Evolutionary conservation across 1,140 invertebrate species (phyloP), one percentile per base, ranked within the genome.

Genomic region (Trialeurodes vaporariorum): DNA sequence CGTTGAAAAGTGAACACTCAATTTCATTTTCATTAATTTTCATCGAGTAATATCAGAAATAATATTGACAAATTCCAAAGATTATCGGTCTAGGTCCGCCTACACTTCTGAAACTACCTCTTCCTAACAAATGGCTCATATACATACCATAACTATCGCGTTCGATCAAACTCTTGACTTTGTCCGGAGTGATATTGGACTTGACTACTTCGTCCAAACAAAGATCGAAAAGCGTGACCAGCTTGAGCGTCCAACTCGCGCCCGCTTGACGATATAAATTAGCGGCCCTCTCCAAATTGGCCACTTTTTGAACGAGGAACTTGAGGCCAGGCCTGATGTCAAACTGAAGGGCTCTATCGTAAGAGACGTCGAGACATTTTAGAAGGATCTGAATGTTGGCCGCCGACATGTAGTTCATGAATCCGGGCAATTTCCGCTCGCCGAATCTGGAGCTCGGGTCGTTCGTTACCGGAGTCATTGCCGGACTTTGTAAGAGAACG

Each of bases 241-340:
- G 87, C 75, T 93, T 92, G 1, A 95, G 87, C 1, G 92, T 87
- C 87, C 92, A 94, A 17, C 91, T 89, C 1, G 91, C 90, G 26
- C 91, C 92, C n/a, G 93, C 91, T 78, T 94, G 92, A 69, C 90
- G 90, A 75, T 96, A 97, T 22, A 96, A 78, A 80, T 96, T 96
- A 0, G 93, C 92, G 13, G 93, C 91, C 72, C 91, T 85, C 58
- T 90, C 88, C 66, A 94, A 83, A 73, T 90, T 89, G 0, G 89
- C 91, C 0, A 96, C 93, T 82, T 96, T 96, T 78, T 96, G 93
- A 61, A 95, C 85, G 2, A 96, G 82, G 76, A 96, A 96, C 77
- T 96, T 96, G 9, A 97, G 78, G 0, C 93, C 93, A 0, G 94
- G 93, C 23, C 93, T 83, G 9, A 84, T 82, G 76, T 97, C 93